A percentile compares a stretch with the other conserved stretches of the same genome.
Evolutionary conservation across 64 coral and sea anemone species (phyloP).

Genomic region (Stichodactyla mertensii): DNA sequence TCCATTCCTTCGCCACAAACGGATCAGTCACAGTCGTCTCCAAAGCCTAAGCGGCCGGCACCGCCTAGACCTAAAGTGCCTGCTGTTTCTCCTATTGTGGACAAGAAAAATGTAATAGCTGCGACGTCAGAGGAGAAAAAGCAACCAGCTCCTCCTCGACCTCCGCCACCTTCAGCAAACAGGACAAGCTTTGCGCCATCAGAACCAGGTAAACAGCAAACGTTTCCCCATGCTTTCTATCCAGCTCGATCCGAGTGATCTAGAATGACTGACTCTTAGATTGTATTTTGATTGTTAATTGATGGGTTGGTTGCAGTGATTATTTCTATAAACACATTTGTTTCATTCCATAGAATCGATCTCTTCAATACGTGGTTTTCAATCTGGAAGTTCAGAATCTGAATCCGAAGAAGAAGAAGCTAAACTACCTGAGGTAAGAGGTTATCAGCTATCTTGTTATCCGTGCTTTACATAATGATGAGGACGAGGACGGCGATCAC

Average conservation of each 20-base stretch:
- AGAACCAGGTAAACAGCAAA: not conserved
- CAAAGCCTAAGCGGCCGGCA: conserved; percentile 21
- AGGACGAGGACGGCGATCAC: not conserved
- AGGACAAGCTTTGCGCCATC: not conserved
- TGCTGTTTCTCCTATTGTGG: not conserved
- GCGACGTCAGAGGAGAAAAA: not conserved
- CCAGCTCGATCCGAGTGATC: no score
- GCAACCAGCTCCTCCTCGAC: conserved; percentile 3
- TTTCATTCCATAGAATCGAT: not conserved
- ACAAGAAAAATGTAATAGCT: not conserved
- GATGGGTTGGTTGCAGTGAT: no score
- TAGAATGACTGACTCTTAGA: no score
- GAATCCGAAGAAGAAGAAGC: not conserved
- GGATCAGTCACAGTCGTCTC: conserved; percentile 7
- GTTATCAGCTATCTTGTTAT: not conserved
- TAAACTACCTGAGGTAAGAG: not conserved
- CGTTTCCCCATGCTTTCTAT: no score
- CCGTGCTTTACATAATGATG: not conserved
- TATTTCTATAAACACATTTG: not conserved
- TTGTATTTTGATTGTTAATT: no score
- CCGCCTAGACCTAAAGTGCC: conserved; percentile 19
- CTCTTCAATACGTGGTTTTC: not conserved
- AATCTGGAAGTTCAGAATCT: not conserved
- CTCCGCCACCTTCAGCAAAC: not conserved
- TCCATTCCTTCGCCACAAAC: not conserved